These are phyloP conservation scores for Cecidostiba fungosa DNA, from an alignment of 2,888 invertebrate genomes.

Conservation along the genomic window DNA sequence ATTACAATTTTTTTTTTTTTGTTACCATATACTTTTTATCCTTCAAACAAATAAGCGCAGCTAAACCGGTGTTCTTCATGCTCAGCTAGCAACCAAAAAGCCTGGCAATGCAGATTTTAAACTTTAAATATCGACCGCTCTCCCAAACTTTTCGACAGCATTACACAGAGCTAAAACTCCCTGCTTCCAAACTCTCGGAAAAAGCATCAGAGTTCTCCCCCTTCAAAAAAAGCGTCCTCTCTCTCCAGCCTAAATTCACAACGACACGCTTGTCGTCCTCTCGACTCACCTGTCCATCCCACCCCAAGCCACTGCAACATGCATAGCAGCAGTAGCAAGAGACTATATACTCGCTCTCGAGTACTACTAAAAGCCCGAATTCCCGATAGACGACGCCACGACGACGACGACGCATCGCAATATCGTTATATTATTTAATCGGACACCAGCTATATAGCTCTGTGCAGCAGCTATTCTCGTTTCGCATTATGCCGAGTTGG, in stretches of 20 bases:
- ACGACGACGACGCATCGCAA: constrained; percentile 55
- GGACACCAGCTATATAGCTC: constrained; percentile 14
- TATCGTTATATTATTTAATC: constrained; percentile 66
- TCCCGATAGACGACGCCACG: constrained; percentile 11
- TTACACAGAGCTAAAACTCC: neutral
- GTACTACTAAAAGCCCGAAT: constrained; percentile 37
- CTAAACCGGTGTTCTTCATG: too few species aligned
- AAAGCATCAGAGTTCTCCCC: neutral
- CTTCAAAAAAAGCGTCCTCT: neutral
- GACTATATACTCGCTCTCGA: neutral
- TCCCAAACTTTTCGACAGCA: neutral
- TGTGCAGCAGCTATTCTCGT: constrained; percentile 17
- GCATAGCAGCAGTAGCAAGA: neutral
- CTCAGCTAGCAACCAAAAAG: too few species aligned
- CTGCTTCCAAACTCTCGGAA: neutral
- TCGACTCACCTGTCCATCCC: neutral
- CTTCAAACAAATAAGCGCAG: too few species aligned
- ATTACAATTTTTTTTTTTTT: too few species aligned
- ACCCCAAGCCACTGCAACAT: neutral
- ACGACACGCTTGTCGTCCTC: neutral
- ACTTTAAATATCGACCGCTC: neutral
- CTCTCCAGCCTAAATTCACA: neutral
- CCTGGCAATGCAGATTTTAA: too few species aligned
- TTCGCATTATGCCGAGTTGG: constrained; percentile 31
- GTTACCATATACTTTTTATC: too few species aligned